Evolutionary conservation across 2,113 vertebrate species (phyloP).

Genomic region (Astur gentilis): DNA sequence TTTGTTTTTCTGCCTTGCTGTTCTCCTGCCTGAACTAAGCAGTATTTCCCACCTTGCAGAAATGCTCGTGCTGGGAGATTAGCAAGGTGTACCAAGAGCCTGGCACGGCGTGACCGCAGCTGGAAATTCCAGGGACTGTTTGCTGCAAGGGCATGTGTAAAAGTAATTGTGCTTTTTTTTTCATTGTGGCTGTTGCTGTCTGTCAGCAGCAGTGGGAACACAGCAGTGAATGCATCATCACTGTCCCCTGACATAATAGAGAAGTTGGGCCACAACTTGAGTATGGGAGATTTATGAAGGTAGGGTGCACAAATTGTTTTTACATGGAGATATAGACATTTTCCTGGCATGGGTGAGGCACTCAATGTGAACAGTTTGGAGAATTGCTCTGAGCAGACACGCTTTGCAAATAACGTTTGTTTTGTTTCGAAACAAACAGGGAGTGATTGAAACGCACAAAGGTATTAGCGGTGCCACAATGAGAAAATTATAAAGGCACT

Average conservation of each 20-base stretch:
- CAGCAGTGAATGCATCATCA: background rate
- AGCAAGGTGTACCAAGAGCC: background rate
- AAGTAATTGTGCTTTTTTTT: background rate
- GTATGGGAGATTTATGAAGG: background rate
- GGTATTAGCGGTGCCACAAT: background rate
- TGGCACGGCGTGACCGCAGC: rapidly evolving
- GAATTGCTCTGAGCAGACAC: background rate
- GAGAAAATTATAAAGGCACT: background rate
- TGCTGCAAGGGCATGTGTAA: background rate
- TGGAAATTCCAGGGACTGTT: background rate
- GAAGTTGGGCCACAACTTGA: background rate
- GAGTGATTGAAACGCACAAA: background rate
- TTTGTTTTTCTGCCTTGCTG: background rate
- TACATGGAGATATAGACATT: background rate
- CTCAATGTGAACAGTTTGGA: background rate
- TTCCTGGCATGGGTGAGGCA: background rate
- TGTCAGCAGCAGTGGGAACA: background rate
- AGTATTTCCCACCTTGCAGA: background rate
- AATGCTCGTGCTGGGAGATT: background rate
- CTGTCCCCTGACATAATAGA: background rate
- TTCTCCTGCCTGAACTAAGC: background rate
- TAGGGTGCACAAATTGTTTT: background rate
- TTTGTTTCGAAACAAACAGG: background rate
- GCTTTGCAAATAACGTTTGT: background rate
- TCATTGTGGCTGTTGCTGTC: background rate